phyloP scores from a whole-genome alignment of 2,113 vertebrate genomes.

The Philantomba maxwellii region DNA sequence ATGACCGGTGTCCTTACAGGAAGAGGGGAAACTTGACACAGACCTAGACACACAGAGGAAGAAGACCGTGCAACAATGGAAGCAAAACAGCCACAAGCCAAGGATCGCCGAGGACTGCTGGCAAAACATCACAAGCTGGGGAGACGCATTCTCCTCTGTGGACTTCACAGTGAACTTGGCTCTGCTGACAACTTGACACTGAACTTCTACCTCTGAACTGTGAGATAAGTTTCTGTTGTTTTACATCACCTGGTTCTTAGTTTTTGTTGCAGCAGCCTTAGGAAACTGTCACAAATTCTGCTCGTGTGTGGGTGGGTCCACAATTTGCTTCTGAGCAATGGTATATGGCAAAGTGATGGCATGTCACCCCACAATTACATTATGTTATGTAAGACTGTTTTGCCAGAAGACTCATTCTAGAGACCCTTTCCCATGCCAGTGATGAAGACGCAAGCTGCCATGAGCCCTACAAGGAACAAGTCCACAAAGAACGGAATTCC shows the following conservation, averaged over 20 bases:
- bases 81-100: not conserved
- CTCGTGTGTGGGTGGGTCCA: too few species aligned
- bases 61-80: rapidly evolving
- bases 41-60: not conserved
- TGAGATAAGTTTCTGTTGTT: not conserved
- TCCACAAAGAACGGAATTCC: not conserved
- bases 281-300: not conserved
- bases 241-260: not conserved
- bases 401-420: not conserved
- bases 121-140: not conserved
- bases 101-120: not conserved
- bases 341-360: not conserved
- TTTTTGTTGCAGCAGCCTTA: not conserved
- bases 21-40: not conserved
- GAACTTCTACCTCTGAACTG: not conserved
- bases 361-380: not conserved
- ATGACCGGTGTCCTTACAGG: not conserved
- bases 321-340: not conserved
- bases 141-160: not conserved
- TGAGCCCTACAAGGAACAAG: not conserved
- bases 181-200: not conserved
- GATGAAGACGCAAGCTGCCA: not conserved
- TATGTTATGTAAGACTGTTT: not conserved
- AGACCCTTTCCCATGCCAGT: not conserved
- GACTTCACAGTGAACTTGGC: not conserved